Percentiles rank a stretch among this genome's conserved stretches.
Evolutionary conservation across 2,888 invertebrate species (phyloP).

Genomic region (Euzophera pinguis): DNA sequence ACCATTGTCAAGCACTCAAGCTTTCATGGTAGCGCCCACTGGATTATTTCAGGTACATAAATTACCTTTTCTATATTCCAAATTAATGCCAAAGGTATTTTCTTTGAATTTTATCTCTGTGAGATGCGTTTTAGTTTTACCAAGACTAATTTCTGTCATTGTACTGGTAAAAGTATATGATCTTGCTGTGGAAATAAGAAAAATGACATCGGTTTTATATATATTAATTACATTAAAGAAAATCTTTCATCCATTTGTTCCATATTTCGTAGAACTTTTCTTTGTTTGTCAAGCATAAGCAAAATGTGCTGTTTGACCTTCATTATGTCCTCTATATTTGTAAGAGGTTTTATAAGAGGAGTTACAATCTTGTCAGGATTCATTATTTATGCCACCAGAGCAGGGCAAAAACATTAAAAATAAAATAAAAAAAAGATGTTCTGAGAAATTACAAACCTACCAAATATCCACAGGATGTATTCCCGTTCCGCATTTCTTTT

Average conservation of each 20-base stretch:
- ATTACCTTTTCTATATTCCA: slow-evolving; percentile 31
- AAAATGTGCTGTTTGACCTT: slow-evolving; percentile 5
- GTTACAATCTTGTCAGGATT: background rate
- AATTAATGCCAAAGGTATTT: slow-evolving; percentile 19
- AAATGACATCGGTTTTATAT: too few species aligned
- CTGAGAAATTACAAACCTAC: too few species aligned
- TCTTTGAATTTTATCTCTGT: slow-evolving; percentile 17
- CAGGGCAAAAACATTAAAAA: too few species aligned
- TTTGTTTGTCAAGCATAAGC: slow-evolving; percentile 3
- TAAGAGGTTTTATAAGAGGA: background rate
- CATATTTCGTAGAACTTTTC: background rate
- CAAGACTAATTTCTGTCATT: too few species aligned
- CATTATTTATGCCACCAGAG: too few species aligned
- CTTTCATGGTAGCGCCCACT: slow-evolving; percentile 43
- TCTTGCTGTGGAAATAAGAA: too few species aligned
- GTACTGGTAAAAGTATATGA: too few species aligned
- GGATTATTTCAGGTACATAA: slow-evolving; percentile 41
- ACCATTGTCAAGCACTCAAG: slow-evolving; percentile 34
- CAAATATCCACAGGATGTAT: too few species aligned
- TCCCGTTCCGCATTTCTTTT: too few species aligned
- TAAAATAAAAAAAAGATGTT: too few species aligned
- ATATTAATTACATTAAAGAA: too few species aligned
- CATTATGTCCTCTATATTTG: slow-evolving; percentile 6
- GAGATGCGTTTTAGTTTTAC: background rate
- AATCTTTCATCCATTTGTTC: background rate